These are phyloP conservation scores for Pharmacophagus antenor DNA, from an alignment of 2,888 invertebrate genomes.

Conservation along the genomic window DNA sequence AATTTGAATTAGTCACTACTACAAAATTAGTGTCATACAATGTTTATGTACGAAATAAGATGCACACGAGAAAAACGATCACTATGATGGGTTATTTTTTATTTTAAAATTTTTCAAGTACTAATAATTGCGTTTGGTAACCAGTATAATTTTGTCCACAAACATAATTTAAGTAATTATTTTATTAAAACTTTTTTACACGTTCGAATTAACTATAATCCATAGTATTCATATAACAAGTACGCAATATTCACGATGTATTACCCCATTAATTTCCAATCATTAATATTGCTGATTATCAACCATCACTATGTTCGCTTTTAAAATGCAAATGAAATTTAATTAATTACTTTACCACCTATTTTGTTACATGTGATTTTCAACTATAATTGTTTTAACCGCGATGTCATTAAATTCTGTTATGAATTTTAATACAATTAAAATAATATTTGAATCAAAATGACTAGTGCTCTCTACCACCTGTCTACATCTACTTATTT, in stretches of 20 bases:
- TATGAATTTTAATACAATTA: background rate
- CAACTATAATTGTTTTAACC: background rate
- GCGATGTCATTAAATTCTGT: background rate
- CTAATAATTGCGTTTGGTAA: too few relatives aligned
- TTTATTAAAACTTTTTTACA: background rate
- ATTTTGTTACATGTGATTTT: slow-evolving; percentile 20
- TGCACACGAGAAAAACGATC: too few relatives aligned
- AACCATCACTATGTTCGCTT: slow-evolving; percentile 9
- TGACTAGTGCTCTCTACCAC: too few relatives aligned
- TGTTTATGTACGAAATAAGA: too few relatives aligned
- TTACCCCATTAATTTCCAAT: slow-evolving; percentile 19
- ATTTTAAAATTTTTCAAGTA: too few relatives aligned
- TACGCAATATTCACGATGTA: slow-evolving; percentile 17
- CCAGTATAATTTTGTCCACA: too few relatives aligned
- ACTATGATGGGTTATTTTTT: too few relatives aligned
- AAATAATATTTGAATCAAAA: background rate
- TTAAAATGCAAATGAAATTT: slow-evolving; percentile 27
- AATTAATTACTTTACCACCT: slow-evolving; percentile 23
- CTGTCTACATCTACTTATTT: too few relatives aligned
- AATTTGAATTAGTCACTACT: too few relatives aligned
- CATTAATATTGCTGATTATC: slow-evolving; percentile 21
- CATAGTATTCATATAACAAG: slow-evolving; percentile 19
- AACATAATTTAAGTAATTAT: background rate
- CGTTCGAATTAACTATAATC: slow-evolving; percentile 5
- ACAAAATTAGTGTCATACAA: too few relatives aligned